Base-by-base conservation (phyloP, 2,113 vertebrate genomes). In the Psittacus erithacus region DNA sequence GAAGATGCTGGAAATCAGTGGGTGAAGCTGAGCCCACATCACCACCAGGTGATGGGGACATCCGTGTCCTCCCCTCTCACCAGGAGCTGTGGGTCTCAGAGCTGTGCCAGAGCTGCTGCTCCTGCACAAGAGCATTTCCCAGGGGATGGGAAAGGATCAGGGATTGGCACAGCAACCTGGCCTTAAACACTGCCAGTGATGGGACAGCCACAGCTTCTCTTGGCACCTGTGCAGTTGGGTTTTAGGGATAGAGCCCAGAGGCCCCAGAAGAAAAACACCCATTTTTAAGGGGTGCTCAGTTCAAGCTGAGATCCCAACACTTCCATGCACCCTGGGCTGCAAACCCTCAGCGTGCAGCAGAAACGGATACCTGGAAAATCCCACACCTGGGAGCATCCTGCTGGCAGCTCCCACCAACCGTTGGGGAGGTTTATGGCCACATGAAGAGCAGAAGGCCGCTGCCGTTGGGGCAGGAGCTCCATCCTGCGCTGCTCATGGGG, bases 331-430 rank as follows among this genome's bases (percentile, higher is more conserved):
- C 27, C 4, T 17, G 22, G 33, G 47, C 67, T 57, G 39, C 25
- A 38, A 67, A 53, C 27, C 49, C 18, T 33, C 35, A 0, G 0
- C 17, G 24, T 0, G 0, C 53, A 83, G 53, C 38, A 3, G 17
- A 38, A 49, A 19, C 0, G 0, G 4, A 23, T 17, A 11, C 41
- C 6, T 25, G 6, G 52, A 20, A 87, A 64, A 20, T 35, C 33
- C 65, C 39, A 24, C 50, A 11, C 1, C 3, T 0, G 2, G 46
- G 28, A 81, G 43, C 52, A 71, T 46, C 81, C 77, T 3, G 0
- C n/a, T 1, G 2, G 24, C 11, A 2, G 44, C 8, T 88, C 47
- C 55, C 55, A 8, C 43, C 3, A 4, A 8, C 71, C 1, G 12
- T 13, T 52, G 55, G 92, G 73, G 86, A 16, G 82, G 60, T 75